Evolutionary conservation across 2,888 invertebrate genomes (phyloP).

Genomic region (Pyrgus malvae): DNA sequence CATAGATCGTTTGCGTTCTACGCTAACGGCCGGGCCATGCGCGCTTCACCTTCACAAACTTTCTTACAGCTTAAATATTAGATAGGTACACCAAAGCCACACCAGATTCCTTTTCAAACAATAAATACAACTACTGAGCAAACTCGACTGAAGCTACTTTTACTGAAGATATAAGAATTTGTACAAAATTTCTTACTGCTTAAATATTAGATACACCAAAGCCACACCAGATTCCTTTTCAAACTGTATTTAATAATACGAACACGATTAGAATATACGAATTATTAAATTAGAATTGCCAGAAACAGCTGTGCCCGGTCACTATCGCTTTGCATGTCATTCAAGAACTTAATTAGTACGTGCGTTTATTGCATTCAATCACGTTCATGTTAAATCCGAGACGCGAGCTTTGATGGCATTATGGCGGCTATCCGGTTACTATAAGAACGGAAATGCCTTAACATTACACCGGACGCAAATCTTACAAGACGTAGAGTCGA

Average conservation of each 20-base stretch:
- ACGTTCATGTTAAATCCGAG: neutral
- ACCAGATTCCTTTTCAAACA: too few relatives aligned
- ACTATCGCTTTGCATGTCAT: slow-evolving; percentile 10
- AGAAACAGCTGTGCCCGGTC: slow-evolving; percentile 16
- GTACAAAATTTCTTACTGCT: too few relatives aligned
- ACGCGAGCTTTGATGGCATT: slow-evolving; percentile 1
- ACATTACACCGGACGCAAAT: slow-evolving; percentile 15
- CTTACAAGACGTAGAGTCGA: slow-evolving; percentile 1
- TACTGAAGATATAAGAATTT: too few relatives aligned
- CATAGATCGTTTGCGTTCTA: too few relatives aligned
- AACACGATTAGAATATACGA: neutral
- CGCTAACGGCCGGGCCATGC: too few relatives aligned
- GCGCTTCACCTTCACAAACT: too few relatives aligned
- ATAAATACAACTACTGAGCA: too few relatives aligned
- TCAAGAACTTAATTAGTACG: neutral
- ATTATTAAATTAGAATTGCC: slow-evolving; percentile 15
- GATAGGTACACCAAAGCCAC: too few relatives aligned
- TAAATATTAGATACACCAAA: too few relatives aligned
- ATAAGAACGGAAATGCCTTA: slow-evolving; percentile 10
- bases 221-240: too few relatives aligned
- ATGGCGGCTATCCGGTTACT: slow-evolving; percentile 7
- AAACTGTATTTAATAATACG: neutral
- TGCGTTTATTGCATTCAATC: slow-evolving; percentile 5
- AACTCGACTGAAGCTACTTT: too few relatives aligned
- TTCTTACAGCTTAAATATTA: too few relatives aligned